A percentile compares a stretch with the other conserved stretches of the same genome.
Evolutionary conservation across 2,888 invertebrate species (phyloP).

Genomic region (Idaea straminata): DNA sequence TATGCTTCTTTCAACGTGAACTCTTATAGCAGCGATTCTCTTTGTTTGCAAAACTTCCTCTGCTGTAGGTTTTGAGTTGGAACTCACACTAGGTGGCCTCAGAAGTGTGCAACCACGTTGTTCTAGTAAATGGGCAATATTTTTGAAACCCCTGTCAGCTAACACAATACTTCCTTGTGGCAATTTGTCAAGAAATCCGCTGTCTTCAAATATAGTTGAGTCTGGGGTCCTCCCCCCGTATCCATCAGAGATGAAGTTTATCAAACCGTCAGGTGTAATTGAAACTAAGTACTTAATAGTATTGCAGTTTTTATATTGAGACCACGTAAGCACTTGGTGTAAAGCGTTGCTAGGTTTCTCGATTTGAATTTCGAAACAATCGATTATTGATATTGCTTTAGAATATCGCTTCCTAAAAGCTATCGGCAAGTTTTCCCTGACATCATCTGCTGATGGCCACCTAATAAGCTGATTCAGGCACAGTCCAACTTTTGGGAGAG

Average conservation of each 20-base stretch:
- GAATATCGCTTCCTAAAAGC: constrained; percentile 17
- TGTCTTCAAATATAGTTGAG: constrained; percentile 20
- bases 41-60: constrained; percentile 15
- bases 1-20: constrained; percentile 25
- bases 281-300: constrained; percentile 41
- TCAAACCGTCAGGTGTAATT: constrained; percentile 38
- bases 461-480: neutral
- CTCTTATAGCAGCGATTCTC: constrained; percentile 17
- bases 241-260: constrained; percentile 43
- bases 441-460: constrained; percentile 7
- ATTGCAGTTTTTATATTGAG: constrained; percentile 38
- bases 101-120: constrained; percentile 13
- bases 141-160: constrained; percentile 27
- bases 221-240: constrained; percentile 36
- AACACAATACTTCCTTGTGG: constrained; percentile 12
- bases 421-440: constrained; percentile 5
- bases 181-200: constrained; percentile 15
- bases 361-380: constrained; percentile 40
- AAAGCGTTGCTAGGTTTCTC: constrained; percentile 35
- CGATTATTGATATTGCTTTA: constrained; percentile 32
- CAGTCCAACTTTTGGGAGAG: too few species aligned
- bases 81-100: constrained; percentile 21
- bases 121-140: constrained; percentile 17
- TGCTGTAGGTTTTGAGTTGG: constrained; percentile 7
- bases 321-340: constrained; percentile 38